These are phyloP conservation scores for Anguilla pacifica DNA, from an alignment of 2,797 vertebrate species.

Conservation along the genomic window DNA sequence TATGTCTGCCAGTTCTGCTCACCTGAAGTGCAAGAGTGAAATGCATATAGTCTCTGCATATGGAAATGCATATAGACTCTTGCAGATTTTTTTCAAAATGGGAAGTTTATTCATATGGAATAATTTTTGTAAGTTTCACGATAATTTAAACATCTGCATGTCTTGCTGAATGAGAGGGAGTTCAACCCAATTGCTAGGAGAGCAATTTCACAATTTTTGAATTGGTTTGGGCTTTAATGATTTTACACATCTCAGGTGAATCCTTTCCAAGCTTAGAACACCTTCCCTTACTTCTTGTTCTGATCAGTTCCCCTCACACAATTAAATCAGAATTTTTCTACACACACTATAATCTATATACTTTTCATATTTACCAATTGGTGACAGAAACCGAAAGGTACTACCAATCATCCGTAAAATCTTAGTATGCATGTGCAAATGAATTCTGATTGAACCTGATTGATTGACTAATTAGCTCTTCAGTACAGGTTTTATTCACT, in stretches of 20 bases:
- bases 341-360: background rate
- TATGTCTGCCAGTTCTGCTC: background rate
- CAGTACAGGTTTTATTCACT: constrained; percentile 60
- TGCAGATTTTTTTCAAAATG: too few relatives aligned
- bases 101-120: too few relatives aligned
- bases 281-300: background rate
- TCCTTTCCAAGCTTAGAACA: too few relatives aligned
- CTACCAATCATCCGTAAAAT: background rate
- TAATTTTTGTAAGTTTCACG: too few relatives aligned
- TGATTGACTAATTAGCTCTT: constrained; percentile 75
- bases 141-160: background rate
- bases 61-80: background rate
- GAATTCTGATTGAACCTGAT: constrained; percentile 67
- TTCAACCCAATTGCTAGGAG: too few relatives aligned
- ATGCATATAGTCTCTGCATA: background rate
- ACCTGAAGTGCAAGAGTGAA: background rate
- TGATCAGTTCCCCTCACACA: background rate
- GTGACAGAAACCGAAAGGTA: background rate
- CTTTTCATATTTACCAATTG: background rate
- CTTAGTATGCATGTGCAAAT: constrained; percentile 25
- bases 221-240: too few relatives aligned
- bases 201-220: too few relatives aligned
- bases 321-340: background rate
- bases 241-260: too few relatives aligned
- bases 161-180: too few relatives aligned